phyloP scores from a whole-genome alignment of 2,888 invertebrate species.

The Cecidostiba fungosa region DNA sequence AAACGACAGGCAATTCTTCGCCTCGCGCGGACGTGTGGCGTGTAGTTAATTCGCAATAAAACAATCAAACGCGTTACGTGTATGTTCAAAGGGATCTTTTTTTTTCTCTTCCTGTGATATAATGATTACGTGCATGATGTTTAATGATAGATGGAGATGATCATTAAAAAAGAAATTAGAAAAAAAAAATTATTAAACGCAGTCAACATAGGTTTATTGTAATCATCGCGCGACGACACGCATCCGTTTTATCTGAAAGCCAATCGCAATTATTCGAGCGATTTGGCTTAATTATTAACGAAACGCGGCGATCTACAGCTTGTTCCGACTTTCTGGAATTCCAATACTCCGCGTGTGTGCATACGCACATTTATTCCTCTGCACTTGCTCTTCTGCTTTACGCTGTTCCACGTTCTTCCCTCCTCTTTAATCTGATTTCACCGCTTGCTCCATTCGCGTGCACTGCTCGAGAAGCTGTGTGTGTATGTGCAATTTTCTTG shows the following conservation, averaged over 20 bases:
- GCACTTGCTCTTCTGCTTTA: constrained; percentile 19
- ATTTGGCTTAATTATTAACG: constrained; percentile 45
- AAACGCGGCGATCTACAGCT: constrained; percentile 2
- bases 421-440: constrained; percentile 49
- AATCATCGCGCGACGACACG: not conserved
- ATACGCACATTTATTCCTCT: constrained; percentile 30
- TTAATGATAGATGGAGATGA: not conserved
- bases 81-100: constrained; percentile 9
- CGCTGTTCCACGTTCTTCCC: not conserved
- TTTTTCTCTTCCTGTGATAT: constrained; percentile 20
- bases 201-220: not conserved
- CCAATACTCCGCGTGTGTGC: not conserved
- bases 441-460: constrained; percentile 12
- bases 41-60: constrained; percentile 43
- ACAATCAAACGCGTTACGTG: constrained; percentile 37
- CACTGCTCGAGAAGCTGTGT: constrained; percentile 35
- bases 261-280: not conserved
- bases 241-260: not conserved
- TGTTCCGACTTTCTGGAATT: constrained; percentile 46
- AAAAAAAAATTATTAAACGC: not conserved
- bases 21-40: not conserved
- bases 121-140: not conserved
- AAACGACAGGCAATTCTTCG: constrained; percentile 42
- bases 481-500: constrained; percentile 58
- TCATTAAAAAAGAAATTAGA: not conserved